Evolutionary conservation across 2,888 invertebrate species (phyloP), one percentile per base, ranked within the genome.

Genomic region (Aproaerema taeniolella): DNA sequence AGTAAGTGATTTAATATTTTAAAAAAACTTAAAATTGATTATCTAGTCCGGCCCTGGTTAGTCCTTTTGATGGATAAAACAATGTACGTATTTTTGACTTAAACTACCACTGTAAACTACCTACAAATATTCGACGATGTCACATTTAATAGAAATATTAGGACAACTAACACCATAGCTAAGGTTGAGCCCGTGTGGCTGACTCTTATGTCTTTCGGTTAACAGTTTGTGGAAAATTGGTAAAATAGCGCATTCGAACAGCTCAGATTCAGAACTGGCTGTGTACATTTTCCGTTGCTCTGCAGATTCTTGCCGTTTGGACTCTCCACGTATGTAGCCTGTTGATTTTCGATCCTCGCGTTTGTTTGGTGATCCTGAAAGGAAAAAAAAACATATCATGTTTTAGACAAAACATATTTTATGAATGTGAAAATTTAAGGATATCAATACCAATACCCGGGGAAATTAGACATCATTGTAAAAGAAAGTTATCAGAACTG

Each of bases 121-220:
- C 31, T 93, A 96, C 79, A 96, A 91, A 81, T 97, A 96, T 70
- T 96, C 96, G 58, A 96, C 96, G 62, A 97, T 96, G 88, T 96
- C 96, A 89, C 96, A 96, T 85, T 96, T 96, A 60, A 97, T 96
- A 46, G 96, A 95, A 85, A 96, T 96, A 88, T 96, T 96, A 16
- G 96, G 96, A 74, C 96, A 96, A 62, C 96, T 96, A 55, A 95
- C 92, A 40, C 95, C 95, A 52, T 91, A 92, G 17, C 90, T 90
- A 24, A 92, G 89, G 67, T 92, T 91, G 12, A 91, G 88, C 38
- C 90, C 88, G 38, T 91, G 90, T 3, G 90, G 90, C 52, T 90
- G 91, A 50, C 91, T 89, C 51, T 91, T 89, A 60, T 95, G 94
- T 47, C 95, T 88, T 65, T 95, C 95, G 2, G 94, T 95, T 35